phyloP scores from a whole-genome alignment of 2,113 vertebrate genomes.

The Notarius quadriscutis region DNA sequence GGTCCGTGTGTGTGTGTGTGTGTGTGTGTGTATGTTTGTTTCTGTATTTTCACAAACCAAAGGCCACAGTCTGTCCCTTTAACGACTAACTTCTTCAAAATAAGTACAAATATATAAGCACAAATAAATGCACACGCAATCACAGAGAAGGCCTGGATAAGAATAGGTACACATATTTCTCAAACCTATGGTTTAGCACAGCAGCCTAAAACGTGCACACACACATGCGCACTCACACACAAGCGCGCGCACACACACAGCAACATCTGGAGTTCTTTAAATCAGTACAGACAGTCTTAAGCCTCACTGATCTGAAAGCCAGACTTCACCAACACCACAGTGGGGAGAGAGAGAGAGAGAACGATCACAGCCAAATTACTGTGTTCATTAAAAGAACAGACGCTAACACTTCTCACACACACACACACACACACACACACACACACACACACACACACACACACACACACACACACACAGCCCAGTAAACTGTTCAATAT shows the following conservation, averaged over 20 bases:
- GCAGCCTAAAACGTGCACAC: slow-evolving; percentile 14
- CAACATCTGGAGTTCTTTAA: slow-evolving; percentile 52
- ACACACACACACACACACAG: slow-evolving; percentile 1
- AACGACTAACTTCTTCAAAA: slow-evolving; percentile 8
- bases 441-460: slow-evolving; percentile 12
- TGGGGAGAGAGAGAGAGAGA: not conserved
- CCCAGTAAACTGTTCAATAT: slow-evolving; percentile 40
- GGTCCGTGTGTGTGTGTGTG: not conserved
- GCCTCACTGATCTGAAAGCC: slow-evolving; percentile 36
- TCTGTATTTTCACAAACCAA: not conserved
- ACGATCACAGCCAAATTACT: slow-evolving; percentile 28
- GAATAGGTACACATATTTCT: slow-evolving; percentile 24
- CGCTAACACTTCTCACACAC: slow-evolving; percentile 27
- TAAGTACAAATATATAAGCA: slow-evolving; percentile 2
- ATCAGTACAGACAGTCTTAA: slow-evolving; percentile 40
- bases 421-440: slow-evolving; percentile 10
- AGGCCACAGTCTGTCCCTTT: not conserved
- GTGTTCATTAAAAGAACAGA: slow-evolving; percentile 38
- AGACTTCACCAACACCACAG: slow-evolving; percentile 39
- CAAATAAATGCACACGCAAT: not conserved
- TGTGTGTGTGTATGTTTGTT: not conserved
- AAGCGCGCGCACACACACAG: slow-evolving; percentile 37
- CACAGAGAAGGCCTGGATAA: slow-evolving; percentile 4
- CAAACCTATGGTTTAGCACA: slow-evolving; percentile 18
- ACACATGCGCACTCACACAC: slow-evolving; percentile 35